A percentile compares a stretch with the other conserved stretches of the same genome.
Conservation (phyloP, 2,113 vertebrate genomes). For the Epinephelus cyanopodus region DNA sequence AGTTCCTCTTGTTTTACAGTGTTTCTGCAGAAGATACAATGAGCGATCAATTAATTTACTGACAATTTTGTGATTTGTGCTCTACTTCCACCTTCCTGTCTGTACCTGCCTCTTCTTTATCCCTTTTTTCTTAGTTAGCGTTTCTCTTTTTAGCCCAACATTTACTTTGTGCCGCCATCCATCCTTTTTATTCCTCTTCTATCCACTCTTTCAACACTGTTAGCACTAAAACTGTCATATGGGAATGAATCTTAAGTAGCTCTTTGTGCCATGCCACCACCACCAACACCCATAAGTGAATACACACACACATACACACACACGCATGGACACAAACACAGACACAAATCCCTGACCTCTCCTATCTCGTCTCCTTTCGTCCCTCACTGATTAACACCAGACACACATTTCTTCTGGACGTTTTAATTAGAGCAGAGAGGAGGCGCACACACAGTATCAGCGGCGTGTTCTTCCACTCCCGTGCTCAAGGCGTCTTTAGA, state of each 20-base stretch:
- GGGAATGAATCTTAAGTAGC: slow-evolving; percentile 29
- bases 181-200: not conserved
- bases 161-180: not conserved
- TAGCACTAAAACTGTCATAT: slow-evolving; percentile 26
- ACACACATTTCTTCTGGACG: slow-evolving; percentile 47
- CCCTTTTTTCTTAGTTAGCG: not conserved
- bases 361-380: slow-evolving; percentile 46
- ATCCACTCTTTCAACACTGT: not conserved
- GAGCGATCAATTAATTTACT: not conserved
- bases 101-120: not conserved
- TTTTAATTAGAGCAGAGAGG: slow-evolving; percentile 70
- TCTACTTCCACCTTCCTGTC: not conserved
- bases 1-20: not conserved
- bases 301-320: not conserved
- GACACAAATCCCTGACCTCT: slow-evolving; percentile 37
- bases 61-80: not conserved
- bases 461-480: slow-evolving; percentile 26
- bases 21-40: slow-evolving; percentile 10
- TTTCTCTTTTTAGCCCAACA: not conserved
- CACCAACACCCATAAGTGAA: slow-evolving; percentile 7
- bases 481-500: slow-evolving; percentile 36
- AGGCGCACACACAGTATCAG: slow-evolving; percentile 32
- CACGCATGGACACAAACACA: not conserved
- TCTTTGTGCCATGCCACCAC: slow-evolving; percentile 6
- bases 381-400: slow-evolving; percentile 51